These are phyloP conservation scores for Halcyon leucocephala DNA, from an alignment of 2,797 vertebrate species.

Conservation along the genomic window DNA sequence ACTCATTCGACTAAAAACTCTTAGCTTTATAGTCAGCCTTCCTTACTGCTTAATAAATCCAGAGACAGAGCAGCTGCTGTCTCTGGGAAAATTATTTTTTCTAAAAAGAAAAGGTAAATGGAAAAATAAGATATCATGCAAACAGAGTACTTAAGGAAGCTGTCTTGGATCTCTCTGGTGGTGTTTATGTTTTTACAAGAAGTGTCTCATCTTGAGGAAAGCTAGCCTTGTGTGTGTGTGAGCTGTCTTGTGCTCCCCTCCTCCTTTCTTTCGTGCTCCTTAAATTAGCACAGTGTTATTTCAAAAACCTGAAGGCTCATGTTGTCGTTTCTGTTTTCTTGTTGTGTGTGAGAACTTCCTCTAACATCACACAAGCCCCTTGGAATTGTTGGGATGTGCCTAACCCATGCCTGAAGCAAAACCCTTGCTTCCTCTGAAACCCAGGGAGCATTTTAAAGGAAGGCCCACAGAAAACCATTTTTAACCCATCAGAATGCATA, in stretches of 20 bases:
- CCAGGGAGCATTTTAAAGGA: not conserved
- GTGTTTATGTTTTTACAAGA: not conserved
- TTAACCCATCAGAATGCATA: not conserved
- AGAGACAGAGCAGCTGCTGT: not conserved
- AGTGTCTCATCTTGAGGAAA: not conserved
- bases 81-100: not conserved
- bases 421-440: not conserved
- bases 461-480: not conserved
- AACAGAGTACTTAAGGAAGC: not conserved
- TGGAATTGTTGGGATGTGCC: not conserved
- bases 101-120: not conserved
- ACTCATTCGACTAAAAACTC: not conserved
- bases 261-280: not conserved
- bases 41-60: slow-evolving; percentile 8
- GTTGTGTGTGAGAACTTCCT: not conserved
- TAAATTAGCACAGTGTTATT: not conserved
- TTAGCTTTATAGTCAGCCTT: not conserved
- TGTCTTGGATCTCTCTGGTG: not conserved
- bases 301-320: not conserved
- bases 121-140: not conserved
- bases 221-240: not conserved
- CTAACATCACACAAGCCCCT: not conserved
- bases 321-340: not conserved
- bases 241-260: not conserved
- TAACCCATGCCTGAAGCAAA: not conserved